These are phyloP conservation scores for Oceanodroma tethys DNA, from an alignment of 2,113 vertebrate species.

Conservation along the genomic window DNA sequence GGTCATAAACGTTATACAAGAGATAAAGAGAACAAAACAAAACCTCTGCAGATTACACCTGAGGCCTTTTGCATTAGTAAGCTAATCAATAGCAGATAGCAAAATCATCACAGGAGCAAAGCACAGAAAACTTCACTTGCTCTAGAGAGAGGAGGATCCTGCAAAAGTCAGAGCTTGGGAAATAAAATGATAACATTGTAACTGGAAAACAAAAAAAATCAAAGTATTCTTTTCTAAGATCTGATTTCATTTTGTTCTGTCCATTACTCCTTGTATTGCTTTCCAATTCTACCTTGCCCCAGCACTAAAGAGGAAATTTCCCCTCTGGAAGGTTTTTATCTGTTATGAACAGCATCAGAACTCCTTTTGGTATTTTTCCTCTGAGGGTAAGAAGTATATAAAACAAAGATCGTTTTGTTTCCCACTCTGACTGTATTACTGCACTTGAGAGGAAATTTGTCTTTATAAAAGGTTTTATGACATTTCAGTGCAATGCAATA, in stretches of 20 bases:
- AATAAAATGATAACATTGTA: not conserved
- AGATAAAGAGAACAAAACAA: slow-evolving; percentile 9
- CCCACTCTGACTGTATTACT: slow-evolving; percentile 49
- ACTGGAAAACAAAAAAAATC: not conserved
- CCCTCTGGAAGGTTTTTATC: slow-evolving; percentile 50
- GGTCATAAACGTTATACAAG: not conserved
- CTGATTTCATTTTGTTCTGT: slow-evolving; percentile 32
- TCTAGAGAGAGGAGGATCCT: not conserved
- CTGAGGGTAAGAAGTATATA: slow-evolving; percentile 48
- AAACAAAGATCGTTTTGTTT: slow-evolving; percentile 57
- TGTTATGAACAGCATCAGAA: slow-evolving; percentile 48
- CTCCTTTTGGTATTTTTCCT: slow-evolving; percentile 52
- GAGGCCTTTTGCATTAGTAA: slow-evolving; percentile 5
- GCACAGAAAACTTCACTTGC: not conserved
- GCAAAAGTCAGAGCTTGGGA: not conserved
- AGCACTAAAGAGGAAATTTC: slow-evolving; percentile 51
- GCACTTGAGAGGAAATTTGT: slow-evolving; percentile 61
- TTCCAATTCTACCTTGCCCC: slow-evolving; percentile 34
- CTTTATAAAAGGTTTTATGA: slow-evolving; percentile 59
- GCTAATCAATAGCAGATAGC: not conserved
- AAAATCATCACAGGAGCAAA: not conserved
- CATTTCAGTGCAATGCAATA: slow-evolving; percentile 15
- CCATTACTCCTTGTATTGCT: slow-evolving; percentile 15
- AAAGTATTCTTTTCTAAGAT: slow-evolving; percentile 4
- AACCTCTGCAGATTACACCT: not conserved